Evolutionary conservation across 1,140 invertebrate genomes (phyloP), one percentile per base, ranked within the genome.

Genomic region (Bilobella aurantiaca): DNA sequence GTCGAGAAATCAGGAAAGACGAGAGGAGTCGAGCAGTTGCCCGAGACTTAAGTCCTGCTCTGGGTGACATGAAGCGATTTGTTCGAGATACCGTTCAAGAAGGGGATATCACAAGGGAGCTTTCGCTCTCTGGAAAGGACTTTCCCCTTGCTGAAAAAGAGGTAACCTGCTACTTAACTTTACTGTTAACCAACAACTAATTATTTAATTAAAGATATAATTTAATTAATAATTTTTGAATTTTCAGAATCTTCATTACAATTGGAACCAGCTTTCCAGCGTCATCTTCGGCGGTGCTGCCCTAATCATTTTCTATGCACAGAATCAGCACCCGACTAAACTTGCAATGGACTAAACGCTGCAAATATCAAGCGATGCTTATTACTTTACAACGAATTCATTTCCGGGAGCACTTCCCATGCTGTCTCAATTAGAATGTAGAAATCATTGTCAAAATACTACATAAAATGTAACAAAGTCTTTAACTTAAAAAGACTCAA

Each of bases 251-350:
- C 56, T 25, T 37, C 18, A 57, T 18, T 63, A 37, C 21, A 49
- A 56, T 14, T 72, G 70, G 70, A 72, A 63, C 37, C 70, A 72
- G 49, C 18, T 72, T n/a, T 64, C 67, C 32, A 69, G 67, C 49
- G 67, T 65, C 31, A 28, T 72, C 18, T 72, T 69, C 25, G 67
- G 70, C 1, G 70, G 70, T 56, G 70, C 67, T 1, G 70, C 70
- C 31, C 67, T 72, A 21, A 53, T 72, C 21, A 29, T 72, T 34
- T 65, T 69, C 64, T 69, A 69, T 63, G 66, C 16, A 53, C 62
- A 67, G 34, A 63, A 65, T 23, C 16, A 46, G 8, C 59, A 65
- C 23, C 29, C 59, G 28, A 46, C 58, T n/a, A 71, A 71, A 62
- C 23, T 68, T 37, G 67, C 67, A 18, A 49, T 69, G 18, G 67